Percentiles rank a stretch among this genome's conserved stretches.
These are phyloP conservation scores for Cotesia vestalis DNA, from an alignment of 1,140 invertebrate species.

Conservation along the genomic window DNA sequence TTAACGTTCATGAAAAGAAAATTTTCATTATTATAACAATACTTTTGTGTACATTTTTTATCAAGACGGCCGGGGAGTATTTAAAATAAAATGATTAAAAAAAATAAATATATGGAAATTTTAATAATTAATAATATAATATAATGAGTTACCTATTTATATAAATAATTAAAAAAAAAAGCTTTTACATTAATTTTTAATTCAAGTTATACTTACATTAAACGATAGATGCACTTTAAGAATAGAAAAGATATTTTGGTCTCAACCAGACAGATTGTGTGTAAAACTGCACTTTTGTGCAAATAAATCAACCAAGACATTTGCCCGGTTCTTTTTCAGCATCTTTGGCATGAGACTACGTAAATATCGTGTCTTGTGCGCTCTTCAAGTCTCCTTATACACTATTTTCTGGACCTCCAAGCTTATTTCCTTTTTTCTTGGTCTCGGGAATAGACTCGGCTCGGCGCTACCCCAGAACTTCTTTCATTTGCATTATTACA, in stretches of 20 bases:
- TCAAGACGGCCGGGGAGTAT: too few relatives aligned
- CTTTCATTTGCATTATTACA: conserved; percentile 64
- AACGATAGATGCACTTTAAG: too few relatives aligned
- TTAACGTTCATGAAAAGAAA: too few relatives aligned
- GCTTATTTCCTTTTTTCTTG: neutral
- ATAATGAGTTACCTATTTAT: too few relatives aligned
- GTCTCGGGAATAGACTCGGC: neutral
- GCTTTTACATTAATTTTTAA: neutral
- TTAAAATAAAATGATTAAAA: too few relatives aligned
- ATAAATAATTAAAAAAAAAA: too few relatives aligned
- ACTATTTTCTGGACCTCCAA: too few relatives aligned
- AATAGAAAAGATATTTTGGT: neutral
- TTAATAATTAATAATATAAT: too few relatives aligned
- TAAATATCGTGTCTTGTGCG: neutral
- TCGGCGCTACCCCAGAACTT: conserved; percentile 50
- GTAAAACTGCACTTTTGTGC: conserved; percentile 23
- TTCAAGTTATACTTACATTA: neutral
- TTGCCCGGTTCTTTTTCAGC: neutral
- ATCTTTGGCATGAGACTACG: conserved; percentile 17
- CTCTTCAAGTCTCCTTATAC: neutral
- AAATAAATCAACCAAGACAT: conserved; percentile 15
- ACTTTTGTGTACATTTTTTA: too few relatives aligned
- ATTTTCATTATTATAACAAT: too few relatives aligned
- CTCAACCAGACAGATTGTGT: conserved; percentile 12
- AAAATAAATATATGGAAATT: too few relatives aligned